These are phyloP conservation scores for Acrobeloides nanus DNA, from an alignment of 2,888 invertebrate species.

Conservation along the genomic window DNA sequence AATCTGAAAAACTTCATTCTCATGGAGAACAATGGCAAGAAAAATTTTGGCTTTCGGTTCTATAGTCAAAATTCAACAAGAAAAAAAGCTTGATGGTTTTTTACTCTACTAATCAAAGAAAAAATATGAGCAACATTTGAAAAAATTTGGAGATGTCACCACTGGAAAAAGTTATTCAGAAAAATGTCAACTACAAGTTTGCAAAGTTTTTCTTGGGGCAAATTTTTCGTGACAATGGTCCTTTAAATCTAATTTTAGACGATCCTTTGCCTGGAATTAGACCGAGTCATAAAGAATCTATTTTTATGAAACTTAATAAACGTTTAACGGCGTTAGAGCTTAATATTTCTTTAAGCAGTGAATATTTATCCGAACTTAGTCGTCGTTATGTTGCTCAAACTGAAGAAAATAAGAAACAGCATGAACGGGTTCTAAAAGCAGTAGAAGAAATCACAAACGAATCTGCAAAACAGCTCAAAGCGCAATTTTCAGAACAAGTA, in stretches of 20 bases:
- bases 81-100: slow-evolving; percentile 8
- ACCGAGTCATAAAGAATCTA: slow-evolving; percentile 65
- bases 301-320: slow-evolving; percentile 89
- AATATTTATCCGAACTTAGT: slow-evolving; percentile 91
- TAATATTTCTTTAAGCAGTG: slow-evolving; percentile 90
- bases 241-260: too few species aligned
- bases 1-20: too few species aligned
- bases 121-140: too few species aligned
- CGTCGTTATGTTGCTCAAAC: slow-evolving; percentile 50
- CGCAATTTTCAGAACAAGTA: slow-evolving; percentile 3
- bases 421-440: slow-evolving; percentile 11
- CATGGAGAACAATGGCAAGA: too few species aligned
- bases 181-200: too few species aligned
- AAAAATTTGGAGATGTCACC: too few species aligned
- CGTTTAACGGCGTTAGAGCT: slow-evolving; percentile 77
- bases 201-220: too few species aligned
- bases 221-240: too few species aligned
- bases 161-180: too few species aligned
- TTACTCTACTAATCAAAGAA: too few species aligned
- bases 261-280: slow-evolving; percentile 29
- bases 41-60: too few species aligned
- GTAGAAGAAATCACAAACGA: slow-evolving; percentile 9
- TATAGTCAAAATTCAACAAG: slow-evolving; percentile 1
- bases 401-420: slow-evolving; percentile 21
- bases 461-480: slow-evolving; percentile 2